Evolutionary conservation across 2,888 invertebrate genomes (phyloP).

Genomic region (Xestia sexstrigata): DNA sequence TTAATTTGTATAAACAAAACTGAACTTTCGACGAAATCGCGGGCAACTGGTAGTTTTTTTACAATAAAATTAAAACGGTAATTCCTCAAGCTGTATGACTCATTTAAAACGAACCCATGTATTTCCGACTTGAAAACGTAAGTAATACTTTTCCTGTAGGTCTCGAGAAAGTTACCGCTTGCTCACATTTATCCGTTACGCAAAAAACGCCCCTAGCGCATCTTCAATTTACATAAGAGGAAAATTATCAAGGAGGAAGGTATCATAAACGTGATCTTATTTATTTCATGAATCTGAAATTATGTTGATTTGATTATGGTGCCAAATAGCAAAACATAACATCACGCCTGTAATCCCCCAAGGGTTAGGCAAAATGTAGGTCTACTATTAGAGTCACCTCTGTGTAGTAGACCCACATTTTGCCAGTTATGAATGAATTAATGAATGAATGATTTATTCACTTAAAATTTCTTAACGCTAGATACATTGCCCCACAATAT

Average conservation of each 20-base stretch:
- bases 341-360: not conserved
- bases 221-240: constrained; percentile 43
- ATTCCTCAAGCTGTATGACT: no score
- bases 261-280: constrained; percentile 34
- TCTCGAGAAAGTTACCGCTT: constrained; percentile 31
- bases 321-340: not conserved
- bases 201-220: constrained; percentile 15
- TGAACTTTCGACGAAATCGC: no score
- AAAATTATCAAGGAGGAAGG: constrained; percentile 31
- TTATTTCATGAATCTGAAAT: constrained; percentile 13
- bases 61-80: no score
- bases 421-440: no score
- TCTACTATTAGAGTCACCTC: no score
- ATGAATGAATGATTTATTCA: no score
- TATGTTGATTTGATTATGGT: constrained; percentile 13
- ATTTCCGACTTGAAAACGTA: constrained; percentile 21
- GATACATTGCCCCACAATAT: no score
- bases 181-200: constrained; percentile 38
- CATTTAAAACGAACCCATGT: not conserved
- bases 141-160: constrained; percentile 6
- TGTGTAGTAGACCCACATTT: no score
- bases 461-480: no score
- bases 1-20: no score
- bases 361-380: no score
- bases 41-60: no score